A percentile compares a stretch with the other conserved stretches of the same genome.
Evolutionary conservation across 2,888 invertebrate genomes (phyloP).

Genomic region (Nomada ruficornis): DNA sequence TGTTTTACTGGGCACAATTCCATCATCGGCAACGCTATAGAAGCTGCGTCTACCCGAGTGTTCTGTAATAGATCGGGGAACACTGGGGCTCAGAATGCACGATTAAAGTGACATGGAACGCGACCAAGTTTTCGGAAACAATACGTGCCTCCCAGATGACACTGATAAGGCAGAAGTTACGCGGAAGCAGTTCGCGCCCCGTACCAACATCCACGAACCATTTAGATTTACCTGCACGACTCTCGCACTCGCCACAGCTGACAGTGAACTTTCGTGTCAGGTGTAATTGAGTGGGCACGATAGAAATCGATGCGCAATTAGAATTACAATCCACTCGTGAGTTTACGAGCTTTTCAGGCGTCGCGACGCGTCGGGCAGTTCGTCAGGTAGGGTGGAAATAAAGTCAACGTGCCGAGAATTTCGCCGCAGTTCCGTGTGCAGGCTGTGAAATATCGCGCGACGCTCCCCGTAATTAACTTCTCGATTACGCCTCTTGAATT

Average conservation of each 20-base stretch:
- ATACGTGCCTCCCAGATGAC: conserved; percentile 39
- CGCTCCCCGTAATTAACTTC: conserved; percentile 46
- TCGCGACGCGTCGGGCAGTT: background rate
- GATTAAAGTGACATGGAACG: conserved; percentile 9
- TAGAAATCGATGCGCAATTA: conserved; percentile 11
- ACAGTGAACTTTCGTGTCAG: conserved; percentile 5
- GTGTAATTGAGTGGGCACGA: conserved; percentile 7
- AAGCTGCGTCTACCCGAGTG: no score
- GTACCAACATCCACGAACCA: background rate
- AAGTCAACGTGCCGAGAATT: conserved; percentile 42
- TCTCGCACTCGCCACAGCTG: background rate
- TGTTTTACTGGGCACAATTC: background rate
- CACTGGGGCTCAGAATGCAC: background rate
- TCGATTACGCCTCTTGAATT: conserved; percentile 47
- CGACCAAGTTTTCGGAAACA: conserved; percentile 27
- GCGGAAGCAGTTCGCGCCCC: conserved; percentile 13
- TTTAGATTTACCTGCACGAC: conserved; percentile 22
- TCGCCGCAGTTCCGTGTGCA: background rate
- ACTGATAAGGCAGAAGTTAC: conserved; percentile 41
- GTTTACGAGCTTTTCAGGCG: background rate
- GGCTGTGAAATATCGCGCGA: conserved; percentile 38
- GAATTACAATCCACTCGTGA: background rate
- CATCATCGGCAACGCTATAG: background rate
- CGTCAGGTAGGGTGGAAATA: conserved; percentile 15
- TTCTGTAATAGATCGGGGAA: background rate